Conservation (phyloP, 2,888 invertebrate species). For the Epicampocera succincta region DNA sequence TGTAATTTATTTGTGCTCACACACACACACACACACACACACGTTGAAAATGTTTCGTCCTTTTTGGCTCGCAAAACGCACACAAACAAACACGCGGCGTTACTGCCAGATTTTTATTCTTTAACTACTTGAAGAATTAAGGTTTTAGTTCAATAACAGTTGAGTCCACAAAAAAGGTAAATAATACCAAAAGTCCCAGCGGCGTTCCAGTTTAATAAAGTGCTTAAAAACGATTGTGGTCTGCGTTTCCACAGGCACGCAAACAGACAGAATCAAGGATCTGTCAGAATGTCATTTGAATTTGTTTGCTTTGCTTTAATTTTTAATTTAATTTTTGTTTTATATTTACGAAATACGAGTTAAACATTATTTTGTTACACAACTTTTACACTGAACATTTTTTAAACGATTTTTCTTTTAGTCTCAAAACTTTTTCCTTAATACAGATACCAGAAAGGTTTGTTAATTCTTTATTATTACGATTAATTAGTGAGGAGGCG, state of each 20-base stretch:
- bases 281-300: background rate
- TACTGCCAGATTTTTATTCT: too few relatives aligned
- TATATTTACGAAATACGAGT: background rate
- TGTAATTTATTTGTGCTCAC: conserved; percentile 33
- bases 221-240: conserved; percentile 22
- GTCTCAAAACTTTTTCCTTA: conserved; percentile 33
- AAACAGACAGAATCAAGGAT: background rate
- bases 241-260: conserved; percentile 26
- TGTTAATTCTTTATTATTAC: conserved; percentile 11
- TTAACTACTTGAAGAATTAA: too few relatives aligned
- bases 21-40: conserved; percentile 17
- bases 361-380: conserved; percentile 15
- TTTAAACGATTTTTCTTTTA: background rate
- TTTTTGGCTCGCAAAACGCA: background rate
- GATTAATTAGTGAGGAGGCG: conserved; percentile 56
- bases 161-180: conserved; percentile 4
- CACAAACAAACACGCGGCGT: conserved; percentile 7
- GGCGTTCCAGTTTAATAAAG: conserved; percentile 34
- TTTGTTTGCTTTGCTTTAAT: conserved; percentile 2
- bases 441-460: conserved; percentile 3
- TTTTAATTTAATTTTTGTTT: conserved; percentile 8
- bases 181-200: conserved; percentile 1
- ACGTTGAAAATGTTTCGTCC: background rate
- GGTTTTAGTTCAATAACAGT: background rate
- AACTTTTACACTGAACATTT: conserved; percentile 36